Base-by-base conservation (phyloP, 1,140 invertebrate genomes). In the Phortica variegata region DNA sequence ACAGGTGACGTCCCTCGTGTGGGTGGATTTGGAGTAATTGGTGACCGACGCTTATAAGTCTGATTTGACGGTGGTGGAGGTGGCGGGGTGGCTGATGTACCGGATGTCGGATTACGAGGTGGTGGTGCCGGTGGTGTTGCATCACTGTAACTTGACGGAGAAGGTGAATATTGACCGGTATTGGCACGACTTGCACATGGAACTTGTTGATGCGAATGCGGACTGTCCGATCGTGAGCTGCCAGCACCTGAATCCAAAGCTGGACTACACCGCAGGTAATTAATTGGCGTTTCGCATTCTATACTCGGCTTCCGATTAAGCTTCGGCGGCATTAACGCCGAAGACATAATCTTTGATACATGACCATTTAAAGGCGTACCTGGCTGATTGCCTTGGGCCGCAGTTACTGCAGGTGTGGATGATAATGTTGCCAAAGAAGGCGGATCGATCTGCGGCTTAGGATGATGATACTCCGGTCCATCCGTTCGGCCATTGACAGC, bases 211-310 rank as follows among this genome's bases (percentile, higher is more conserved):
- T 82, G 80, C 48, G 87, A 82, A 52, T 87, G 81, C 1, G 91
- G 91, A 77, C 89, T 93, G 65, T 95, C 91, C 0, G 91, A 94
- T 18, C 92, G 80, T 8, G 90, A 91, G 69, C 90, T 93, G 13
- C 88, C 90, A 12, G 89, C 89, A 6, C 89, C 89, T 34, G 89
- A 92, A 56, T 93, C 91, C 33, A 93, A 78, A 1, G 89, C 90
- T 1, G 91, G 91, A 76, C 90, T 92, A 7, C 87, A 87, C 43
- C 90, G 81, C 36, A 72, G 36, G 48, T 68, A 75, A 42, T 88
- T 86, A 17, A 88, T 76, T 5, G 71, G 53, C 15, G 87, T 73
- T 66, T 91, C 89, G 32, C 88, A 79, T 75, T 95, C 91, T 47
- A 93, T 82, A 75, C 89, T 92, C 12, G 90, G 88, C 71, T 93